phyloP scores from a whole-genome alignment of 2,113 vertebrate genomes.

The Hippoglossus stenolepis region DNA sequence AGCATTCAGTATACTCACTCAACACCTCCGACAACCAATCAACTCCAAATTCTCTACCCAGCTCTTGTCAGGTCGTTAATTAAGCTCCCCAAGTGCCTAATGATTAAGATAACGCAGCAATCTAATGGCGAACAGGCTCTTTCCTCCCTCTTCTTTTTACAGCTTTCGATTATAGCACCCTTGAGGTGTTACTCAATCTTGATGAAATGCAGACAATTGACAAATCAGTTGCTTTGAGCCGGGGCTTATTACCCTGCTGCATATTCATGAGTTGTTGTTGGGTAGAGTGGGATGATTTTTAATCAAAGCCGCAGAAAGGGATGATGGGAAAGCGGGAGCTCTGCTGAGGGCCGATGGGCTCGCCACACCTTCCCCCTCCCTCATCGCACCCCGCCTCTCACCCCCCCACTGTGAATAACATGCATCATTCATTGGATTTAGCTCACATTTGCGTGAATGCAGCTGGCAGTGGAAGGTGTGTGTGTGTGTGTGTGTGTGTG shows the following conservation, averaged over 20 bases:
- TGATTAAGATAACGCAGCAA: slow-evolving; percentile 83
- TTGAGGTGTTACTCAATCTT: slow-evolving; percentile 85
- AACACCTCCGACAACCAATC: slow-evolving; percentile 77
- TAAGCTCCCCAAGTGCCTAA: slow-evolving; percentile 83
- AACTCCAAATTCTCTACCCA: slow-evolving; percentile 74
- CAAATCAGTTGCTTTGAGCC: slow-evolving; percentile 86
- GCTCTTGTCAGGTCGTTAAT: slow-evolving; percentile 84
- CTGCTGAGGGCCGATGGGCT: slow-evolving; percentile 36
- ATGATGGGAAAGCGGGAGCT: slow-evolving; percentile 39
- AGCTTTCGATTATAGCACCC: slow-evolving; percentile 84
- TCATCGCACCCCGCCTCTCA: slow-evolving; percentile 37
- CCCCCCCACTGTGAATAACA: slow-evolving; percentile 62
- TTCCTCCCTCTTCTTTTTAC: slow-evolving; percentile 81
- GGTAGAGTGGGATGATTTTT: slow-evolving; percentile 83
- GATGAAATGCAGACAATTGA: slow-evolving; percentile 89
- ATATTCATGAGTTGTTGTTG: slow-evolving; percentile 87
- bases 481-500: too few species aligned
- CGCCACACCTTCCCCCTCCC: slow-evolving; percentile 22
- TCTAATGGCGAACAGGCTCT: slow-evolving; percentile 76
- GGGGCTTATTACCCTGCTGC: slow-evolving; percentile 78
- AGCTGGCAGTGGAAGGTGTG: slow-evolving; percentile 67
- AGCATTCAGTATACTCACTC: slow-evolving; percentile 70
- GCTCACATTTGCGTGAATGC: slow-evolving; percentile 76
- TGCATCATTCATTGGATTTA: slow-evolving; percentile 88
- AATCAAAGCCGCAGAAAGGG: slow-evolving; percentile 87